These are phyloP conservation scores for Xenus cinereus DNA, from an alignment of 2,113 vertebrate genomes.

Conservation along the genomic window DNA sequence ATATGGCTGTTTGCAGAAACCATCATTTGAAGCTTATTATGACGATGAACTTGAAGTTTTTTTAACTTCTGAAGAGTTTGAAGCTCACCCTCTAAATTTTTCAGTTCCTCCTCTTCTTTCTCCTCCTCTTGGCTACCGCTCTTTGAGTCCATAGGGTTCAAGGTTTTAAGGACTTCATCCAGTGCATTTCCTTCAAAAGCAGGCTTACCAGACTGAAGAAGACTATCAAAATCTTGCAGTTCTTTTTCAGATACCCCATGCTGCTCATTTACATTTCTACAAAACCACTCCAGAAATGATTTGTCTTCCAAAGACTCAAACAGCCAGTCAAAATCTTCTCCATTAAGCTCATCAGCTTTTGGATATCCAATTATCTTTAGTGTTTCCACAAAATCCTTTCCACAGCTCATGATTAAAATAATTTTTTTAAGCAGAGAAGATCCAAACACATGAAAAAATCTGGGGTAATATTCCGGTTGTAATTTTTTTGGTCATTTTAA, in stretches of 20 bases:
- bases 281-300: constrained; percentile 87
- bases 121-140: constrained; percentile 30
- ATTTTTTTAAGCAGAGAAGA: constrained; percentile 1
- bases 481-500: neutral
- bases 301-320: constrained; percentile 83
- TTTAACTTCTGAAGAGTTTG: constrained; percentile 78
- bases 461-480: neutral
- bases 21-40: constrained; percentile 80
- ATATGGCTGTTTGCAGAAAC: constrained; percentile 63
- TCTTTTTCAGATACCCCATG: constrained; percentile 80
- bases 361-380: constrained; percentile 84
- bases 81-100: constrained; percentile 82
- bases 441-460: constrained; percentile 14
- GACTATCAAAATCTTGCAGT: constrained; percentile 72
- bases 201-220: constrained; percentile 77
- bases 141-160: constrained; percentile 45
- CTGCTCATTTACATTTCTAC: constrained; percentile 76
- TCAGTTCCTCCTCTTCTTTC: constrained; percentile 58
- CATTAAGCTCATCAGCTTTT: constrained; percentile 75
- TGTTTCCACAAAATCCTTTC: constrained; percentile 86
- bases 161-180: constrained; percentile 82
- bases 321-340: constrained; percentile 94
- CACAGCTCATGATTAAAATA: constrained; percentile 77
- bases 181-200: constrained; percentile 82
- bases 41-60: constrained; percentile 76